phyloP scores from a whole-genome alignment of 64 coral and sea anemone species.

The Anthopleura sola region DNA sequence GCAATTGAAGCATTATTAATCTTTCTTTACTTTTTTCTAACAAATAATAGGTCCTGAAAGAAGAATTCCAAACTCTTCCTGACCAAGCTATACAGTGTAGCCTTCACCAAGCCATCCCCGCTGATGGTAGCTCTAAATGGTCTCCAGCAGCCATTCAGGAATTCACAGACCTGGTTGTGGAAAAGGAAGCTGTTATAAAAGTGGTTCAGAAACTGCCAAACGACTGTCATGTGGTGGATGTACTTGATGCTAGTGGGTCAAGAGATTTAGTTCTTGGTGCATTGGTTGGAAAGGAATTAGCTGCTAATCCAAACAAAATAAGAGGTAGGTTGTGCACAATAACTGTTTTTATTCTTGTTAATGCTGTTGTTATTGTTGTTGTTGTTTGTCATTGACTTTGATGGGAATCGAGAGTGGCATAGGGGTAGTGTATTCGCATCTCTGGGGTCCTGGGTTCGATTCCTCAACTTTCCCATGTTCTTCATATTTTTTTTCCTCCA shows the following conservation, averaged over 20 bases:
- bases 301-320: not conserved
- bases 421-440: no score
- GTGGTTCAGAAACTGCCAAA: constrained; percentile 23
- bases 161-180: constrained; percentile 43
- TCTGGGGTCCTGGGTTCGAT: no score
- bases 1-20: no score
- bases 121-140: not conserved
- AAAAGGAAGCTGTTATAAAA: constrained; percentile 40
- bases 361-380: no score
- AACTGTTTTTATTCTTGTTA: no score
- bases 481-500: no score
- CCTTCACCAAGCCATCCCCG: not conserved
- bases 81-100: constrained; percentile 43
- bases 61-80: constrained; percentile 23
- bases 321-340: not conserved
- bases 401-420: no score
- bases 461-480: no score
- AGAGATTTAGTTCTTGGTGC: not conserved
- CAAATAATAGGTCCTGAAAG: not conserved
- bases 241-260: not conserved
- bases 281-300: not conserved
- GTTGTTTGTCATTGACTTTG: no score
- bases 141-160: not conserved
- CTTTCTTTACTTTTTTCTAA: no score
- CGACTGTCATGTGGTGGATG: constrained; percentile 28